Evolutionary conservation across 2,888 invertebrate genomes (phyloP).

Genomic region (Lithophane socia): DNA sequence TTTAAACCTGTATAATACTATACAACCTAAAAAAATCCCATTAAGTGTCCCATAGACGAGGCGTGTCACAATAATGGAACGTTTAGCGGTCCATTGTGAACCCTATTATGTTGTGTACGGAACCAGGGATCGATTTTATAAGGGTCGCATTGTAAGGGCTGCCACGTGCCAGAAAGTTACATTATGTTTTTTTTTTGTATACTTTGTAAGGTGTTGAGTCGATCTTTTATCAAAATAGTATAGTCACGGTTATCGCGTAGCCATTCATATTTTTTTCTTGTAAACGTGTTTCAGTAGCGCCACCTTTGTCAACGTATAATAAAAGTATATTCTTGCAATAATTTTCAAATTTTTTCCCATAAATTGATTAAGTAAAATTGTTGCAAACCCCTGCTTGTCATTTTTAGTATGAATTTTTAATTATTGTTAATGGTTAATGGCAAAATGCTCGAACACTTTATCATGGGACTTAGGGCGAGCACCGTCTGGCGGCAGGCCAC

Average conservation of each 20-base stretch:
- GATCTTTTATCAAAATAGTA: slow-evolving; percentile 19
- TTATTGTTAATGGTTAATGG: not conserved
- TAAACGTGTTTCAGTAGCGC: not conserved
- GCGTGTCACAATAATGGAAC: slow-evolving; percentile 56
- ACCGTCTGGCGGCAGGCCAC: too few species aligned
- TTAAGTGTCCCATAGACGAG: slow-evolving; percentile 22
- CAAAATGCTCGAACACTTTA: not conserved
- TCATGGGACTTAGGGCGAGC: not conserved
- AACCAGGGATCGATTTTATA: slow-evolving; percentile 52
- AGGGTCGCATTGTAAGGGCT: slow-evolving; percentile 55
- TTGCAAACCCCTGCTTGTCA: not conserved
- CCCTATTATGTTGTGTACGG: slow-evolving; percentile 51
- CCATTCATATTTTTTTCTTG: not conserved
- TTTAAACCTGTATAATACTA: slow-evolving; percentile 18
- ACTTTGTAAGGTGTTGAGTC: slow-evolving; percentile 17
- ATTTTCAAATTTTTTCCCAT: not conserved
- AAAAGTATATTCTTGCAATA: not conserved
- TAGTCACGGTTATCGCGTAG: slow-evolving; percentile 1
- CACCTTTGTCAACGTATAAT: too few species aligned
- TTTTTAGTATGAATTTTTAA: too few species aligned
- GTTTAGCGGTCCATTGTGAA: slow-evolving; percentile 55
- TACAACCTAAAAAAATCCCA: slow-evolving; percentile 22
- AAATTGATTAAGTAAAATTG: not conserved
- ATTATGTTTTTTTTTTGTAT: slow-evolving; percentile 10
- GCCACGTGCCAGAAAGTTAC: slow-evolving; percentile 28